These are phyloP conservation scores for Scytalopus superciliaris DNA, from an alignment of 2,113 vertebrate species.

Conservation along the genomic window DNA sequence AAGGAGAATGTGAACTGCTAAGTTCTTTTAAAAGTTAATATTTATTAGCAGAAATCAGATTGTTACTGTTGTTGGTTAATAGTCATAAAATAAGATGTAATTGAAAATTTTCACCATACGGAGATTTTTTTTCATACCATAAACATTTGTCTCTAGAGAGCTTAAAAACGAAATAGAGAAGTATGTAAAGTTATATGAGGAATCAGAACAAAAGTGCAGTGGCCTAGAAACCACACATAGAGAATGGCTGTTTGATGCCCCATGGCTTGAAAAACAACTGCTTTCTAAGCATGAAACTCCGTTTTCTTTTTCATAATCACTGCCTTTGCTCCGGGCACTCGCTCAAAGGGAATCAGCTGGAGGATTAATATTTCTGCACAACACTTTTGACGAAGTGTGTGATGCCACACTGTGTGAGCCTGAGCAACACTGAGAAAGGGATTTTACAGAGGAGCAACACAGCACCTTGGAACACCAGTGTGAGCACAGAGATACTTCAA, in stretches of 20 bases:
- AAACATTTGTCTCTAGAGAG: neutral
- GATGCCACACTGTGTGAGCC: neutral
- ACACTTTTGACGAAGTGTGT: neutral
- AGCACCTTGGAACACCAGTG: neutral
- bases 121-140: neutral
- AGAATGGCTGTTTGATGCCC: neutral
- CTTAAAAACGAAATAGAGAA: neutral
- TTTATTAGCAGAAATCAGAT: neutral
- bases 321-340: neutral
- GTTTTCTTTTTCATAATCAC: neutral
- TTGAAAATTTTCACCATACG: neutral
- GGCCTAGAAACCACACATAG: neutral
- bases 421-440: neutral
- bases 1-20: neutral
- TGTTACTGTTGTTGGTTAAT: neutral
- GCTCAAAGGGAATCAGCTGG: neutral
- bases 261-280: neutral
- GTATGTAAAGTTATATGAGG: neutral
- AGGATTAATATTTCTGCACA: neutral
- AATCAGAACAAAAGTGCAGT: neutral
- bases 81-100: neutral
- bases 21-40: neutral
- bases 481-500: neutral
- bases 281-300: neutral
- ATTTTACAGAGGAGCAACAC: neutral